Evolutionary conservation across 2,888 invertebrate species (phyloP).

Genomic region (Falcaria lacertinaria): DNA sequence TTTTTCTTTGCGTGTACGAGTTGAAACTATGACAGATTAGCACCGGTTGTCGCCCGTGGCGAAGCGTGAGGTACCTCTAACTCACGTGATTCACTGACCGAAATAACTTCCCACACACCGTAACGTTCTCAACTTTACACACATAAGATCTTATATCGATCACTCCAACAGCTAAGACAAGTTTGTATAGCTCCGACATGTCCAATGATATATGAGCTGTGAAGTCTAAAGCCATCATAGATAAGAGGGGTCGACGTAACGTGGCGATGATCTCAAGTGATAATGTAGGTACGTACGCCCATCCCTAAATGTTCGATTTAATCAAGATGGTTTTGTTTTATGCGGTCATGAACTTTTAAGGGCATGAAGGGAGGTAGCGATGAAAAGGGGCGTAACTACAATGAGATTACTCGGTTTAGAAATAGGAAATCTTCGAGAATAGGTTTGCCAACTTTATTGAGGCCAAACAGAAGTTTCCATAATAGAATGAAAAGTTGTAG

Average conservation of each 20-base stretch:
- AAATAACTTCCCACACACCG: neutral
- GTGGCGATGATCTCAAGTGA: neutral
- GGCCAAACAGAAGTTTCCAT: no score
- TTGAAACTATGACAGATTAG: constrained; percentile 43
- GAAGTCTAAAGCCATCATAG: neutral
- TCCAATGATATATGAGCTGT: neutral
- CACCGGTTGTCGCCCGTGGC: constrained; percentile 30
- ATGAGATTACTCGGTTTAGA: no score
- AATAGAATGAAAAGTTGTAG: no score
- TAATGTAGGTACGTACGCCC: neutral
- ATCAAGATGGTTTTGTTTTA: neutral
- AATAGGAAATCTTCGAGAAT: no score
- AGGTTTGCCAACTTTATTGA: no score
- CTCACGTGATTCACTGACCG: constrained; percentile 11
- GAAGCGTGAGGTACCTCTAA: constrained; percentile 24
- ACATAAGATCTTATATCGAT: neutral
- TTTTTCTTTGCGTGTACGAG: no score
- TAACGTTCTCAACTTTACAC: neutral
- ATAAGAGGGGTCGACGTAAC: neutral
- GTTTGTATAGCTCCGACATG: neutral
- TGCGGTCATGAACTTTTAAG: constrained; percentile 5
- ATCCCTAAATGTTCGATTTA: neutral
- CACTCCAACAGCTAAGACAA: neutral
- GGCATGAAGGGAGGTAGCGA: no score
- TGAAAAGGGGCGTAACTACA: no score